Conservation (phyloP, 64 coral and sea anemone species). For the Porites australiensis region DNA sequence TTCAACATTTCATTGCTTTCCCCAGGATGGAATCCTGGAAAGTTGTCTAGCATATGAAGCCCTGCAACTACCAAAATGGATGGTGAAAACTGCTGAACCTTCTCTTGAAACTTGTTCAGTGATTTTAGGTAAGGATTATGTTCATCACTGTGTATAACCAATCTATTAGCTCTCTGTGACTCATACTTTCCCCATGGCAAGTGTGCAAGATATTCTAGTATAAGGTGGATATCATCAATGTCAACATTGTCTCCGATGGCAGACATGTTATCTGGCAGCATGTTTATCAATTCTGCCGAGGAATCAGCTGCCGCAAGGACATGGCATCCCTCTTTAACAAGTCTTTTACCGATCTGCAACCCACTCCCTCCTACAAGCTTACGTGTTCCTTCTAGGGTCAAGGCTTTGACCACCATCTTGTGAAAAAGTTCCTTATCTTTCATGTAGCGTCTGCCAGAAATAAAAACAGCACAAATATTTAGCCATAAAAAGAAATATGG, state of each 20-base stretch:
- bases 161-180: conserved; percentile 78
- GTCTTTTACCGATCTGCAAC: conserved; percentile 65
- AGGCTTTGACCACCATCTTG: conserved; percentile 56
- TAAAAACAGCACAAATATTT: neutral
- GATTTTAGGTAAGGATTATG: conserved; percentile 90
- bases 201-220: conserved; percentile 78
- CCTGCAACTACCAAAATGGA: conserved; percentile 65
- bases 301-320: conserved; percentile 73
- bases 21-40: conserved; percentile 74
- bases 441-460: conserved; percentile 59
- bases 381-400: conserved; percentile 61
- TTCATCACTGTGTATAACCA: conserved; percentile 87
- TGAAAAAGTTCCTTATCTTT: conserved; percentile 73
- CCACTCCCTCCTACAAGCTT: conserved; percentile 75
- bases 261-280: conserved; percentile 64
- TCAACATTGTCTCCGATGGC: conserved; percentile 62
- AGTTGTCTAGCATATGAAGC: conserved; percentile 91
- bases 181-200: conserved; percentile 78
- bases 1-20: conserved; percentile 64
- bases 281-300: conserved; percentile 24
- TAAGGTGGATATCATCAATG: conserved; percentile 79
- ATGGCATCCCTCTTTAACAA: conserved; percentile 72
- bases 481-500: no score
- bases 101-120: conserved; percentile 68
- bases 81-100: conserved; percentile 59